Evolutionary conservation across 2,113 vertebrate species (phyloP).

Genomic region (Craseonycteris thonglongyai): DNA sequence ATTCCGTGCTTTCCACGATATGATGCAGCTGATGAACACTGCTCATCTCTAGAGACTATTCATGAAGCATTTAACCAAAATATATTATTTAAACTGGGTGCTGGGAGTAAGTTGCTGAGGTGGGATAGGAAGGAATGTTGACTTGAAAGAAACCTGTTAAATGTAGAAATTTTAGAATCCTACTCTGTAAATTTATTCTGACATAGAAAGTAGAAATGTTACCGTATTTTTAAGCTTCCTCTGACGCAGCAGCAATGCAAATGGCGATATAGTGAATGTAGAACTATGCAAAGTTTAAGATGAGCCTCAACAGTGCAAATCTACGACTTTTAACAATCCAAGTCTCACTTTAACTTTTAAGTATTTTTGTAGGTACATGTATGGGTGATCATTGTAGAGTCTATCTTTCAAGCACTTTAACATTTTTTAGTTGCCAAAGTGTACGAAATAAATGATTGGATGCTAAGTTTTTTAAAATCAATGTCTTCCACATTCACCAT

Average conservation of each 20-base stretch:
- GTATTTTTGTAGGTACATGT: background rate
- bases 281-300: constrained; percentile 85
- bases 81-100: background rate
- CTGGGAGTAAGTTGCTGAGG: background rate
- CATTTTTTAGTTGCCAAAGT: constrained; percentile 50
- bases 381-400: background rate
- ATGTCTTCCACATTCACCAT: background rate
- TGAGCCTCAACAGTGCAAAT: constrained; percentile 78
- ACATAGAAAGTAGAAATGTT: background rate
- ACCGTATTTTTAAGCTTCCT: constrained; percentile 40
- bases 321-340: constrained; percentile 25
- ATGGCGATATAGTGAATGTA: constrained; percentile 68
- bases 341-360: background rate
- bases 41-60: constrained; percentile 82
- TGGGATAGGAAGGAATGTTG: background rate
- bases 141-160: background rate
- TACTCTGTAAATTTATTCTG: background rate
- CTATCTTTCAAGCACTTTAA: constrained; percentile 56
- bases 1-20: constrained; percentile 84
- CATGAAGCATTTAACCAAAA: background rate
- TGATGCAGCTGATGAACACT: constrained; percentile 83
- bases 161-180: constrained; percentile 6
- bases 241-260: constrained; percentile 68
- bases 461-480: background rate
- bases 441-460: background rate